Base-by-base conservation (phyloP, 2,888 invertebrate species). In the Eubasilissa splendida region DNA sequence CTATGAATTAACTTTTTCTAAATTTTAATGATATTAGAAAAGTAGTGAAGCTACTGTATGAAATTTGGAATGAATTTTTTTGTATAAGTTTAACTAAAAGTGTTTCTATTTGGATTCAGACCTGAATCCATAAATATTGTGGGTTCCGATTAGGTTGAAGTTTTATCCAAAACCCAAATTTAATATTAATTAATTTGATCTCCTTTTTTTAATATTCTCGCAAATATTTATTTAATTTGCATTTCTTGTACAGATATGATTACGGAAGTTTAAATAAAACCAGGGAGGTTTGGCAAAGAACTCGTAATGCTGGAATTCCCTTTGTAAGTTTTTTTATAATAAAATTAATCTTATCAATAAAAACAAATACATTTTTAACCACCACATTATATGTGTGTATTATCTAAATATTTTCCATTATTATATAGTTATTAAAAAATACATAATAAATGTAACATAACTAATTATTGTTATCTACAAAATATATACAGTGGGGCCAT, bases 221-320 rank as follows among this genome's bases (percentile, higher is more conserved):
- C 42, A 42, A 42, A 75, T 58, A 68, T 22, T 50, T n/a, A 58
- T 8, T 0, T 11, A n/a, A 58, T n/a, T 58, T 8, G 9, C 59
- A 63, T 22, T 8, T 76, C 22, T 58, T 79, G 80, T 88, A 33
- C 85, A 92, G 92, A 85, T 94, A 88, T 86, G 93, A 94, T 31
- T 95, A 95, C 86, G 91, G 91, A 76, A 91, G 91, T 33, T 86
- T 95, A 78, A 93, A 94, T 80, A 90, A 91, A 11, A 95, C 95
- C 0, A 91, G 88, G 83, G 88, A 90, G 83, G 92, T 95, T 0
- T 93, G 94, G 93, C 90, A 93, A 84, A 89, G 92, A 82, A 96
- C 93, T 81, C 90, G 93, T 82, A 92, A 92, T 80, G 95, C 95
- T 53, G 93, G 93, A n/a, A 95, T 96, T 86, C 95, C 95, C 73